Base-by-base conservation (phyloP, 1,140 invertebrate species). In the Papilio xuthus region DNA sequence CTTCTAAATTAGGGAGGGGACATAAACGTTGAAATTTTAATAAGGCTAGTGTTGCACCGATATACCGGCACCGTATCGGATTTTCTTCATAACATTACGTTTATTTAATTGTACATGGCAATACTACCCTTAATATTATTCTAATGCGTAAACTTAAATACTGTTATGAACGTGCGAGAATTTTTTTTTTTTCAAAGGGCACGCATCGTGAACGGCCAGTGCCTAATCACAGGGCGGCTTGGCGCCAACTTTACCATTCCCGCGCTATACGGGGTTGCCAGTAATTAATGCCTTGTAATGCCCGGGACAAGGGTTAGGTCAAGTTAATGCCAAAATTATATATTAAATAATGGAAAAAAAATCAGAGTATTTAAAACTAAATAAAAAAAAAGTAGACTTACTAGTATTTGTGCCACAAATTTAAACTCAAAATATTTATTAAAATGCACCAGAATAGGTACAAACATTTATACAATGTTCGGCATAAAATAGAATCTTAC, bases 191-290 rank as follows among this genome's bases (percentile, higher is more conserved):
- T 71, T 44, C 37, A 67, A 67, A 67, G 60, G 9, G 23, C 69
- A 44, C 69, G 69, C 69, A 41, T 44, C 69, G 69, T 71, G 69
- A 71, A 81, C 74, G 78, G 78, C 63, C 80, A 81, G 67, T 53
- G 84, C 73, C 80, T 84, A 85, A 85, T 87, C 86, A 86, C 81
- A 85, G 85, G 82, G 84, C 84, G 84, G 83, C 50, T 76, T 76
- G 74, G 74, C 74, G 74, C 74, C 74, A 76, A 76, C 74, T 76
- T 60, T 20, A 60, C 28, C 37, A 60, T 76, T 60, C 74, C 53
- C 73, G 73, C 23, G 73, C 28, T 60, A 18, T 18, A 63, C 74
- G 74, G 74, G 74, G 74, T 76, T 76, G 74, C 74, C 74, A 26
- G 71, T 76, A 76, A 76, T 76, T 76, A 76, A 60, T 76, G 41